Base-by-base conservation (phyloP, 2,888 invertebrate species). In the Hydrotaea diabolus region DNA sequence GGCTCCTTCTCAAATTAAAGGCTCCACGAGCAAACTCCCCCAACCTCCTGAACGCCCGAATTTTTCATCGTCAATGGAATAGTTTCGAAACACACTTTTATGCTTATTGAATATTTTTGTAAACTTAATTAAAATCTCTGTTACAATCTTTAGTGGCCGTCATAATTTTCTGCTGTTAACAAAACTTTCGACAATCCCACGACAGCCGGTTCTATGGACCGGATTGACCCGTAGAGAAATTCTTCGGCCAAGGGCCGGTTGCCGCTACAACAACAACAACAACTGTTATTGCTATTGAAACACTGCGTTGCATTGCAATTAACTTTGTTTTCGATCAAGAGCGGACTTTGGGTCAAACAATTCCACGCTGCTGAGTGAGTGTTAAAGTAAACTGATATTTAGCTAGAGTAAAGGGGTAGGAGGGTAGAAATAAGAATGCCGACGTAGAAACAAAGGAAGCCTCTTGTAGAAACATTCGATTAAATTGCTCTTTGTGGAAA, bases 381-480 rank as follows among this genome's bases (percentile, higher is more conserved):
- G 62, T 8, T 62, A 23, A 13, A 23, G 59, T 59, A 59, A 59
- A 59, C 26, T 23, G 26, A 59, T 59, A 59, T 26, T 26, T 5
- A 19, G 15, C 19, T 26, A 2, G 13, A 49, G n/a, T n/a, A 13
- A n/a, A 8, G 49, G 49, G 49, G 49, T 49, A n/a, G n/a, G 7
- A 55, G 55, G 31, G 31, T 31, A 31, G 21, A 57, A 11, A 9
- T 57, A 57, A n/a, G n/a, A n/a, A n/a, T n/a, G 21, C 15, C 11
- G n/a, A 26, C 0, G 59, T 1, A 15, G 59, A 31, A 62, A n/a
- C 5, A 49, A 49, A n/a, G 49, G n/a, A 49, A 43, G 11, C 46
- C 69, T 46, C 69, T 69, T 46, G 46, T 46, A 23, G 9, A 43
- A 69, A 69, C 5, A 46, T 43, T 69, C 21, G 69, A 46, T 69